Conservation (phyloP, 2,888 invertebrate genomes). For the Philaethria dido region DNA sequence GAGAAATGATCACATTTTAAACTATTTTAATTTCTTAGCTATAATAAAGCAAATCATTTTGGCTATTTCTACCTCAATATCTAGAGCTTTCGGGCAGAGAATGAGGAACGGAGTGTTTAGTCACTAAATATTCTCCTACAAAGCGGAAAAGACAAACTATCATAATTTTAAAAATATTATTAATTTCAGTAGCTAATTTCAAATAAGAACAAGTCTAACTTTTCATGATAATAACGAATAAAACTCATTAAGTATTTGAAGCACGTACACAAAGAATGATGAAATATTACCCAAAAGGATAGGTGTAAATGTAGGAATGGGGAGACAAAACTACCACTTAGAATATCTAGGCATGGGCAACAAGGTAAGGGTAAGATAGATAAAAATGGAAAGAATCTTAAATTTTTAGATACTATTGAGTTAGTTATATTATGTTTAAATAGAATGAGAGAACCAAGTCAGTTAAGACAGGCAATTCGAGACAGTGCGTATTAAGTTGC, state of each 20-base stretch:
- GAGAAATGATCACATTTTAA: too few species aligned
- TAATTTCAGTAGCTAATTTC: constrained; percentile 1
- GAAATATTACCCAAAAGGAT: constrained; percentile 14
- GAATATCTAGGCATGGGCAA: constrained; percentile 5
- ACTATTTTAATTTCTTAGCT: too few species aligned
- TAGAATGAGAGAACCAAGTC: too few species aligned
- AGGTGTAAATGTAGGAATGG: constrained; percentile 1
- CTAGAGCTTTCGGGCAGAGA: too few species aligned
- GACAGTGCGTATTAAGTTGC: too few species aligned
- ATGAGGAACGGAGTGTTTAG: too few species aligned
- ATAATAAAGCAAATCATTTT: too few species aligned
- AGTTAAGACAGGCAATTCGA: too few species aligned
- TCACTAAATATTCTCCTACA: too few species aligned
- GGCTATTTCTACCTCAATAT: too few species aligned
- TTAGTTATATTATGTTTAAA: too few species aligned
- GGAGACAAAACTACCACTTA: not conserved
- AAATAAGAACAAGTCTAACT: constrained; percentile 2
- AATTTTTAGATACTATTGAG: not conserved
- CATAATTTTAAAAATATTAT: not conserved
- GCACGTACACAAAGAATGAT: constrained; percentile 15
- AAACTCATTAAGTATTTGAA: constrained; percentile 3
- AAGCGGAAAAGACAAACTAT: not conserved
- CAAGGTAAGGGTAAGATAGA: not conserved
- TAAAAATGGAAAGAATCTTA: not conserved
- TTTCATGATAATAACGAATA: not conserved